A percentile compares a stretch with the other conserved stretches of the same genome.
These are phyloP conservation scores for Pseudomyrmex concolor DNA, from an alignment of 1,140 invertebrate species.

Conservation along the genomic window DNA sequence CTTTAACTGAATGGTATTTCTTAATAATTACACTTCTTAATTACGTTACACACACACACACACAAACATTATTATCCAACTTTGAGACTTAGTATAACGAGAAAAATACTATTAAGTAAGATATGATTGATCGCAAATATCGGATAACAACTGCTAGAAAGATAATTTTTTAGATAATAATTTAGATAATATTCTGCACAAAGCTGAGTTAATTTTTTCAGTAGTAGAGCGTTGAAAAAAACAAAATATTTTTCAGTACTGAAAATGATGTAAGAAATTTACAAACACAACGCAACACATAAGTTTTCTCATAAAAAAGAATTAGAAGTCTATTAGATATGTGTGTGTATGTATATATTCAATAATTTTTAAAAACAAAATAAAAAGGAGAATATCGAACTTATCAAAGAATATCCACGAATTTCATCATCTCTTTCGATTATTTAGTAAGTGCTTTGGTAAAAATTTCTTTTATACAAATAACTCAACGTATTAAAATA, in stretches of 20 bases:
- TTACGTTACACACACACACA: neutral
- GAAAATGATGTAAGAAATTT: neutral
- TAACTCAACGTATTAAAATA: no score
- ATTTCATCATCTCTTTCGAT: no score
- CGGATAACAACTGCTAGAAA: neutral
- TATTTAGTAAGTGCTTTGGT: no score
- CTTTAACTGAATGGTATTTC: slow-evolving; percentile 9
- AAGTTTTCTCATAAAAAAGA: no score
- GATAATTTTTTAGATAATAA: no score
- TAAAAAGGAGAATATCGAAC: no score
- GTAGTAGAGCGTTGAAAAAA: neutral
- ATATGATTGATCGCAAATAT: slow-evolving; percentile 8
- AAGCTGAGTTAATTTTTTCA: neutral
- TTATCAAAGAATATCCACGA: no score
- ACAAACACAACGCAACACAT: neutral
- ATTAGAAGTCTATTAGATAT: no score
- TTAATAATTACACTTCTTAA: neutral
- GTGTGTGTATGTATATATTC: no score
- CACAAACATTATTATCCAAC: neutral
- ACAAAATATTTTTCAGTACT: neutral
- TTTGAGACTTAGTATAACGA: slow-evolving; percentile 3
- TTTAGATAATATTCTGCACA: no score
- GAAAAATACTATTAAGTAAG: slow-evolving; percentile 1
- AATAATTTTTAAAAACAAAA: no score
- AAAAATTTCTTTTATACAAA: no score